phyloP scores from a whole-genome alignment of 2,888 invertebrate genomes.

The Sesia apiformis region DNA sequence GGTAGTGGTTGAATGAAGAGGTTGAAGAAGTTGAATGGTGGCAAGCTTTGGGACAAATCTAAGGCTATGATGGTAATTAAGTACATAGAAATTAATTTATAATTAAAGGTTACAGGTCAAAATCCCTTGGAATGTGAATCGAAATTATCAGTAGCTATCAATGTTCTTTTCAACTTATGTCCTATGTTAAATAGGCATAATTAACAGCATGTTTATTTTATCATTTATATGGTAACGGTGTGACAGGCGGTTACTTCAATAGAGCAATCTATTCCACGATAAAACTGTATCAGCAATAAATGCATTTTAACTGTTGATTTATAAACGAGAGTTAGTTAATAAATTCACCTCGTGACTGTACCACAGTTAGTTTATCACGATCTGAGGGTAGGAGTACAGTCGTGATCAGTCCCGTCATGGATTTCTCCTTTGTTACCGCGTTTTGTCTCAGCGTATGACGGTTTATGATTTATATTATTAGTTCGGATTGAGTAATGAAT shows the following conservation, averaged over 20 bases:
- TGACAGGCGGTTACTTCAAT: not conserved
- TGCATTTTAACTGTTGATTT: slow-evolving; percentile 33
- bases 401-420: slow-evolving; percentile 29
- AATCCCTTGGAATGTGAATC: too few relatives aligned
- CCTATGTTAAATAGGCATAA: too few relatives aligned
- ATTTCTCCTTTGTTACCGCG: slow-evolving; percentile 23
- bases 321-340: slow-evolving; percentile 44
- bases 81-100: too few relatives aligned
- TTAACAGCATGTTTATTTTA: too few relatives aligned
- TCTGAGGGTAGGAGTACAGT: slow-evolving; percentile 14
- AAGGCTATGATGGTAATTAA: too few relatives aligned
- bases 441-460: slow-evolving; percentile 21
- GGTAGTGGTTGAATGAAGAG: too few relatives aligned
- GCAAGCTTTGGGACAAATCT: too few relatives aligned
- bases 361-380: slow-evolving; percentile 42
- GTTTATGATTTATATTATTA: slow-evolving; percentile 37
- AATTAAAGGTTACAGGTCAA: too few relatives aligned
- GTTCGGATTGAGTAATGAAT: slow-evolving; percentile 36
- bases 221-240: not conserved
- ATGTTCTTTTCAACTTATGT: too few relatives aligned
- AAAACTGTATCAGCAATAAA: slow-evolving; percentile 37
- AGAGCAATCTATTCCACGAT: not conserved
- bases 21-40: too few relatives aligned
- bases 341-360: slow-evolving; percentile 57
- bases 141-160: too few relatives aligned